Conservation (phyloP, 2,113 vertebrate species). For the Oreochromis niloticus region DNA sequence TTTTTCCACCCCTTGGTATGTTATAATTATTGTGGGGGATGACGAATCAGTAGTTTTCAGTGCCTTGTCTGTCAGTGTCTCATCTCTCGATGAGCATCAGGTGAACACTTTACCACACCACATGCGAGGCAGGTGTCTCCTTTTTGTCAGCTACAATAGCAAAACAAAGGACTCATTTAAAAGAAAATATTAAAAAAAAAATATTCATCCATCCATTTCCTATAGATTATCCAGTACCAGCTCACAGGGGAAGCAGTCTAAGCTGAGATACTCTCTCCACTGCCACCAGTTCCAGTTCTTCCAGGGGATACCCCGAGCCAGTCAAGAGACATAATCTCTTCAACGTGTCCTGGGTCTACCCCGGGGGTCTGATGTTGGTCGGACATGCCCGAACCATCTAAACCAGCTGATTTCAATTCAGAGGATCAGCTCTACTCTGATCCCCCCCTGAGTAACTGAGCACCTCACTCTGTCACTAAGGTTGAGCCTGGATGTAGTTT, state of each 20-base stretch:
- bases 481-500: neutral
- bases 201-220: rapidly evolving
- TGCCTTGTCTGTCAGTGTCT: neutral
- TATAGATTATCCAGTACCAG: rapidly evolving
- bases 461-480: neutral
- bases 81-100: neutral
- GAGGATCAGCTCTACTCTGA: neutral
- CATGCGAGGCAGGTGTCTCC: neutral
- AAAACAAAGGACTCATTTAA: neutral
- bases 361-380: neutral
- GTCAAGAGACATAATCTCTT: neutral
- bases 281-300: neutral
- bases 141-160: neutral
- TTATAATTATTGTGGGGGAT: neutral
- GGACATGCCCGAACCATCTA: neutral
- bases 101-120: neutral
- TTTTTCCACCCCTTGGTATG: neutral
- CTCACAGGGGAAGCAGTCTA: neutral
- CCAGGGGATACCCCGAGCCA: neutral
- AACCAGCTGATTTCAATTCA: neutral
- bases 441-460: neutral
- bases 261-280: neutral
- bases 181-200: neutral
- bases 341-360: rapidly evolving
- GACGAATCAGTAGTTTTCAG: neutral